phyloP scores from a whole-genome alignment of 2,113 vertebrate genomes.

The Neogale vison region DNA sequence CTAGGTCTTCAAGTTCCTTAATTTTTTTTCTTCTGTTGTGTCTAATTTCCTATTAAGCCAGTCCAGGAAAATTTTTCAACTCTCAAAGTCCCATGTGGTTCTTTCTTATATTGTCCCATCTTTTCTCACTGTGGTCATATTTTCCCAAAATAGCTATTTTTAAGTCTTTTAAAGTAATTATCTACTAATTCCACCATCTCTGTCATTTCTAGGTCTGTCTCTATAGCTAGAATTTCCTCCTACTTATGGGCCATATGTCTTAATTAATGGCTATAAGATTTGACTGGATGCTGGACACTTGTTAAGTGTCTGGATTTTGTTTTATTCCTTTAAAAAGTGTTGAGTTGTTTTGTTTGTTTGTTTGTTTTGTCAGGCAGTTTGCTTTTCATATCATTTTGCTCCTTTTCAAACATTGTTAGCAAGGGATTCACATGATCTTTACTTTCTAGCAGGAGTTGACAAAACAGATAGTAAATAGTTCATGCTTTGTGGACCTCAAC shows the following conservation, averaged over 20 bases:
- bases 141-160: neutral
- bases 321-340: constrained; percentile 19
- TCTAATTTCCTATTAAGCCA: neutral
- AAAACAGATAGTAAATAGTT: constrained; percentile 32
- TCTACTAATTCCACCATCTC: neutral
- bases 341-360: neutral
- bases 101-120: neutral
- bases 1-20: neutral
- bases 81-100: neutral
- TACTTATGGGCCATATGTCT: neutral
- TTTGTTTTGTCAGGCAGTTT: neutral
- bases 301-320: neutral
- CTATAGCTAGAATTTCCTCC: neutral
- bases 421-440: neutral
- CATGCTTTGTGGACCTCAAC: constrained; percentile 19
- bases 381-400: neutral
- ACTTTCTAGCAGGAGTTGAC: neutral
- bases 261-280: neutral
- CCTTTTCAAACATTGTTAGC: neutral
- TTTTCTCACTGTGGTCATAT: neutral
- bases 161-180: neutral
- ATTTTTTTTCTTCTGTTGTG: neutral
- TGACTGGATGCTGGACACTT: neutral
- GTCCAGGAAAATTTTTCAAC: neutral
- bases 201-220: constrained; percentile 29